Base-by-base conservation (phyloP, 2,888 invertebrate species). In the Hypolimnas misippus region DNA sequence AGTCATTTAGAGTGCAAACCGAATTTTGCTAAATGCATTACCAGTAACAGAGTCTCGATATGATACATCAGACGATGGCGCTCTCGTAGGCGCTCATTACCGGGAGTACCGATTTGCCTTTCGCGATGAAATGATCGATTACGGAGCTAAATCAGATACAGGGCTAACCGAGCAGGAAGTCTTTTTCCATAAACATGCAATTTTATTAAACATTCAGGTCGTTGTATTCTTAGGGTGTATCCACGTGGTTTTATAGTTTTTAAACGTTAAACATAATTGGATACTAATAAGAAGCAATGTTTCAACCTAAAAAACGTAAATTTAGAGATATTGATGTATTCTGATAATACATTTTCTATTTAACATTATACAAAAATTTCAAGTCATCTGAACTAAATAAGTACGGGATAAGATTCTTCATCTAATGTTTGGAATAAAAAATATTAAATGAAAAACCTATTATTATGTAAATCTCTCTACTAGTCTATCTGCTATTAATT, bases 21-120 rank as follows among this genome's bases (percentile, higher is more conserved):
- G 72, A 82, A 86, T 82, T 84, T 82, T 76, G 78, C 74, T 82
- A 83, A 81, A 76, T 74, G 69, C 78, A 77, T 60, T 75, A 76
- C 75, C 76, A 63, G 79, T 75, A 78, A 78, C 73, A 71, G 74
- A 77, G 76, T 79, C 76, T 33, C 79, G 80, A 82, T 78, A 78
- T 75, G 69, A 77, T 71, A 76, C 79, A 84, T 85, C 83, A 85
- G 82, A 83, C 79, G 79, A 78, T 86, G 86, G 88, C 76, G 81
- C 81, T 79, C 79, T 75, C 29, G 78, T 76, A 82, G 78, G 79
- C 76, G 79, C 74, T 85, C 75, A 88, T 90, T 88, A 86, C 81
- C 6, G 82, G 38, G 46, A 56, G 62, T 56, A 63, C 42, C 56
- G 57, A 51, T 31, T 50, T 49, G 35, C 35, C 49, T 74, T 79